Base-by-base conservation (phyloP, 2,113 vertebrate species). In the Bolborhynchus lineola region DNA sequence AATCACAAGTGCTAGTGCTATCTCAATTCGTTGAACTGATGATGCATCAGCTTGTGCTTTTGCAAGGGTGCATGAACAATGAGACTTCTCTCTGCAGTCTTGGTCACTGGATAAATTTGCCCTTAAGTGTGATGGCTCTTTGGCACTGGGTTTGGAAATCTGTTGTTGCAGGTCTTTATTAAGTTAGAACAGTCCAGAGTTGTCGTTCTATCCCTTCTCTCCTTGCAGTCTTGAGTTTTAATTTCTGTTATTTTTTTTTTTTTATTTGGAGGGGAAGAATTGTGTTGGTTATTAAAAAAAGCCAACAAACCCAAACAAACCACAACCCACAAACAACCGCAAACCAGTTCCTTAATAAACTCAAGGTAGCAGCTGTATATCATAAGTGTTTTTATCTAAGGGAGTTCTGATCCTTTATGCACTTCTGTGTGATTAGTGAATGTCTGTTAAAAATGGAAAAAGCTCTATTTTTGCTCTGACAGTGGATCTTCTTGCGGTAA, bases 281-380 rank as follows among this genome's bases (percentile, higher is more conserved):
- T 33, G 2, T 62, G 14, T 92, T 71, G 11, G 33, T 77, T 95
- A 74, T 85, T 86, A 55, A 44, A 26, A 8, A 11, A 35, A 11
- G 25, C 9, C 23, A 41, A 7, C 18, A 35, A 35, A n/a, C 9
- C 57, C 57, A 59, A 59, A 16, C 33, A 35, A 59, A 59, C 33
- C 21, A 16, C n/a, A 59, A 35, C 33, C 57, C 21, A 24, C 8
- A 69, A 28, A 23, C 7, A 16, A 9, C 33, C 47, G 39, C 50
- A 75, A 67, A 90, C 6, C 11, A 55, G 20, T 68, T 82, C 76
- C 57, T 90, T 86, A 95, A 94, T 95, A 91, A 93, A 93, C 63
- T 50, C 37, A 52, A 50, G 31, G 84, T 90, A 57, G 13, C 50
- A 71, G 39, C 64, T 75, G 26, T 55, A 60, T 88, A 86, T 78